Base-by-base conservation (phyloP, 64 coral and sea anemone genomes). In the Astreopora myriophthalma region DNA sequence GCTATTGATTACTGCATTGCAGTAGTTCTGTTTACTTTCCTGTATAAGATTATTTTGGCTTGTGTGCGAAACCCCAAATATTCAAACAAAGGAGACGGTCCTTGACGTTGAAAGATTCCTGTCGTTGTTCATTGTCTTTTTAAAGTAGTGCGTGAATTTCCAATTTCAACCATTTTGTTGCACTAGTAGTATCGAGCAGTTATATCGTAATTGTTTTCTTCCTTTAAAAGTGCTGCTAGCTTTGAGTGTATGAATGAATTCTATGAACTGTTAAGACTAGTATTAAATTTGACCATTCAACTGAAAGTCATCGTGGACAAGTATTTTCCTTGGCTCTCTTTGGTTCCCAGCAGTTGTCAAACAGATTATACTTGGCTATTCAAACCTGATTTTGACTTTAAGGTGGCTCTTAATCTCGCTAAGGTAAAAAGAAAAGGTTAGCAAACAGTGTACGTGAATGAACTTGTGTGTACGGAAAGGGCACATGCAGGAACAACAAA, bases 401-500 rank as follows among this genome's bases (percentile, higher is more conserved):
- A 16, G 0, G 1, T 55, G 51, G 51, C 51, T 14, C 51, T 14
- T 55, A n/a, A n/a, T n/a, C n/a, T n/a, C n/a, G n/a, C n/a, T n/a
- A n/a, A n/a, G 51, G 51, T 16, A 10, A 16, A 13, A 14, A 19
- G 8, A 55, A 2, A 55, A 55, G n/a, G 3, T 42, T 42, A 42
- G 39, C 39, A 42, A 8, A 42, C 39, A 64, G 32, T 38, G 58
- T n/a, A 13, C 79, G 12, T 57, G 79, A 83, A 34, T 26, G 12
- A 55, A 55, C 51, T 55, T 19, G 51, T 10, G 8, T 55, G 17
- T 16, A 44, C 40, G 40, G 40, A 44, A 44, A 44, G 11, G 40
- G 11, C n/a, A n/a, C n/a, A 29, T 44, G 0, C 76, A 76, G 75
- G 48, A 55, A 79, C 25, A 79, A 79, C 48, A 79, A 55, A 82